phyloP scores from a whole-genome alignment of 2,888 invertebrate species.

The Morpho helenor region DNA sequence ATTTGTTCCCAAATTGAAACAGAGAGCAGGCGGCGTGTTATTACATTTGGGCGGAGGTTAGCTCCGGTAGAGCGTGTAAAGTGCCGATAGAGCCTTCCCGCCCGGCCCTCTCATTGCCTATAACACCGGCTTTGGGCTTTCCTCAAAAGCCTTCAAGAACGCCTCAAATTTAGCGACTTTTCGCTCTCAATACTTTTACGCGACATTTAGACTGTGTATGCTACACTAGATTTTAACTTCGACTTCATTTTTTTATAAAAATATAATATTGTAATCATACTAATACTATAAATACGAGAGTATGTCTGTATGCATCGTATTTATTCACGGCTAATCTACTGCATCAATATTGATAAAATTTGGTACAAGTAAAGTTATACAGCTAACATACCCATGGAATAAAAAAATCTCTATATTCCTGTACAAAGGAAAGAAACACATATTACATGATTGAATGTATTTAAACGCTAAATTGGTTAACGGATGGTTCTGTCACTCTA shows the following conservation, averaged over 20 bases:
- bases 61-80: constrained; percentile 75
- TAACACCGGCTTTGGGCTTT: constrained; percentile 72
- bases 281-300: not conserved
- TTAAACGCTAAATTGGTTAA: too few species aligned
- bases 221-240: constrained; percentile 27
- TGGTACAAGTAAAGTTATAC: too few species aligned
- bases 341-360: not conserved
- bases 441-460: too few species aligned
- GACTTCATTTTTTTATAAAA: not conserved
- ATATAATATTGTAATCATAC: not conserved
- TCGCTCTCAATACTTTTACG: constrained; percentile 73
- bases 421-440: too few species aligned
- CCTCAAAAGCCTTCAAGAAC: constrained; percentile 73
- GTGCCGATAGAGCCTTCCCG: constrained; percentile 73
- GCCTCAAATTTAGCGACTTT: constrained; percentile 77
- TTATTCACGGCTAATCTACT: not conserved
- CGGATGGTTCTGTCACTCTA: too few species aligned
- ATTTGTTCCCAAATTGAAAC: constrained; percentile 80
- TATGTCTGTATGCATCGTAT: not conserved
- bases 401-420: too few species aligned
- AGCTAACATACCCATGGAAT: too few species aligned
- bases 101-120: constrained; percentile 73
- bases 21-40: constrained; percentile 74
- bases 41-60: constrained; percentile 77
- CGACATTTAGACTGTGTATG: constrained; percentile 57